These are phyloP conservation scores for Hofmannophila pseudospretella DNA, from an alignment of 2,888 invertebrate genomes.

Conservation along the genomic window DNA sequence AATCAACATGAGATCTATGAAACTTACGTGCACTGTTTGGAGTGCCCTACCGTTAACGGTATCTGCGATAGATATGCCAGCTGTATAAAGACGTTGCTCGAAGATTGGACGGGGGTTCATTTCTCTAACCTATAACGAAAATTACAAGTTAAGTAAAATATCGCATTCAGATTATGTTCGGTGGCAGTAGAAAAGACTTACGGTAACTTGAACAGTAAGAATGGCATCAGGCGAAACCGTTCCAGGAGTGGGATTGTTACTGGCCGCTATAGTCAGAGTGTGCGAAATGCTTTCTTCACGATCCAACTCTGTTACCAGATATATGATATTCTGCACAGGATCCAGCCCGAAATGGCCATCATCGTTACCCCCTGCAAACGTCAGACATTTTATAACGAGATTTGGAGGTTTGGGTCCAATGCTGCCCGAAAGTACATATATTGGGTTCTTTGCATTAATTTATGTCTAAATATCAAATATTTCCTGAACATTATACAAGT, in stretches of 20 bases:
- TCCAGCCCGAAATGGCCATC: slow-evolving; percentile 52
- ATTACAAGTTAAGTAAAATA: too few species aligned
- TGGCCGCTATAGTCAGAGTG: slow-evolving; percentile 65
- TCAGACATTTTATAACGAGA: too few species aligned
- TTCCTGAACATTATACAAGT: too few species aligned
- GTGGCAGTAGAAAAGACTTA: too few species aligned
- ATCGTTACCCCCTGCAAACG: slow-evolving; percentile 46
- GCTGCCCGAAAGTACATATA: too few species aligned
- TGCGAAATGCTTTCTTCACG: slow-evolving; percentile 53
- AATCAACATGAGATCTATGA: too few species aligned
- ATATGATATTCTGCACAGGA: slow-evolving; percentile 42
- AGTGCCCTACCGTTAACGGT: slow-evolving; percentile 61
- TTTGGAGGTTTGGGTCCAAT: too few species aligned
- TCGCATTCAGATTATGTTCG: too few species aligned
- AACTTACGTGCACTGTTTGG: slow-evolving; percentile 62
- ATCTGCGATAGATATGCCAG: slow-evolving; percentile 70
- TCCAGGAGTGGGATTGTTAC: slow-evolving; percentile 47
- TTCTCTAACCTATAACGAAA: slow-evolving; percentile 74
- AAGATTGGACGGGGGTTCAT: slow-evolving; percentile 80
- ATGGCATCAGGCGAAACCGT: slow-evolving; percentile 33
- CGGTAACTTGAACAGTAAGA: slow-evolving; percentile 63
- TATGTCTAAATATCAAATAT: too few species aligned
- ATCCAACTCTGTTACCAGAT: slow-evolving; percentile 52
- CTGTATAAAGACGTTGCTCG: slow-evolving; percentile 57
- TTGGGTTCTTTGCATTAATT: too few species aligned